Evolutionary conservation across 2,113 vertebrate genomes (phyloP), one percentile per base, ranked within the genome.

Genomic region (Anas platyrhynchos): DNA sequence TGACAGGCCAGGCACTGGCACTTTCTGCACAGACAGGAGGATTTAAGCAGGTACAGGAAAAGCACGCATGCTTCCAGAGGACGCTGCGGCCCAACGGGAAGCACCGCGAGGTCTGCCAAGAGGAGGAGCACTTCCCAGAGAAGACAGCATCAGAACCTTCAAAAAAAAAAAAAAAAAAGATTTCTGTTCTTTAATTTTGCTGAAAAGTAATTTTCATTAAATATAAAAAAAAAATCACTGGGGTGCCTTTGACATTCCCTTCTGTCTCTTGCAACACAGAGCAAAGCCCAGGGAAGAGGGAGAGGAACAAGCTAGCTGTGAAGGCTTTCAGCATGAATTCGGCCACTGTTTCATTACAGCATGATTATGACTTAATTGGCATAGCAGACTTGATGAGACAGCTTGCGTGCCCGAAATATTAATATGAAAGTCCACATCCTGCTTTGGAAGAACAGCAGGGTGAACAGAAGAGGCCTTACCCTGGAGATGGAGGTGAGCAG

Each of bases 11-110:
- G 77, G 80, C 18, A 3, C 68, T 43, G 22, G 59, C 68, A 67
- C 17, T 50, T 50, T 50, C 34, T 27, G 59, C 21, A 6, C 43
- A 38, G 10, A 46, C 38, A 3, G 0, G 73, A 36, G n/a, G 55
- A 14, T 3, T 77, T 55, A 44, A 55, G 41, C 32, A 25, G 21
- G 31, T 8, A 8, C 43, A 20, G 34, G 34, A 65, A 25, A 63
- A 75, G 62, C 56, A 27, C 2, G 31, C 74, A 65, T 31, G 74
- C 43, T 87, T 38, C 32, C 0, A 2, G 74, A 63, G 43, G 55
- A 82, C 65, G 32, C 0, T 0, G 67, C 23, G 0, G 0, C 29
- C 63, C 2, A 1, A 77, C 0, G 4, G 66, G n/a, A 96, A 81
- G 81, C 9, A 27, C n/a, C 12, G 1, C 32, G 25, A 62, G 52